Evolutionary conservation across 2,113 vertebrate genomes (phyloP).

Genomic region (Podiceps cristatus): DNA sequence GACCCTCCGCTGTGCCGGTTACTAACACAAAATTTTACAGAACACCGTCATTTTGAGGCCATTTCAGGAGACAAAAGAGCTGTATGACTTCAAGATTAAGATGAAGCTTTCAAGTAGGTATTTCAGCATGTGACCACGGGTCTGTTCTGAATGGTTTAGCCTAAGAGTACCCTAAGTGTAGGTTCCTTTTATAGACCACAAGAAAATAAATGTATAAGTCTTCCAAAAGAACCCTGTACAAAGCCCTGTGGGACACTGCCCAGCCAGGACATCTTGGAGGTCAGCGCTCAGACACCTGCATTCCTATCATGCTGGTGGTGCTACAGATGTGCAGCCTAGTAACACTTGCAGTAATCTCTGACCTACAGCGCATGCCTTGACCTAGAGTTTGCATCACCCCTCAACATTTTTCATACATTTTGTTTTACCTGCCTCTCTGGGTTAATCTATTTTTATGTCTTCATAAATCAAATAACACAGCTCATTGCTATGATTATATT

Average conservation of each 20-base stretch:
- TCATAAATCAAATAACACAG: constrained; percentile 60
- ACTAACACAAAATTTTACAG: background rate
- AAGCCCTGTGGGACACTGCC: background rate
- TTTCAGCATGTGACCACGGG: background rate
- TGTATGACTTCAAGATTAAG: constrained; percentile 15
- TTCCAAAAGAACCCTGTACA: background rate
- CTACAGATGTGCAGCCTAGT: background rate
- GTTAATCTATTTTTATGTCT: constrained; percentile 50
- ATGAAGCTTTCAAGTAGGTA: constrained; percentile 2
- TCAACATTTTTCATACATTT: constrained; percentile 4
- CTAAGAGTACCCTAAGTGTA: background rate
- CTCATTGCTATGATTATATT: constrained; percentile 25
- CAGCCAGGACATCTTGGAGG: background rate
- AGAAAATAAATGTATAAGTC: background rate
- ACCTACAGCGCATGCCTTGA: background rate
- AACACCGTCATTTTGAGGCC: background rate
- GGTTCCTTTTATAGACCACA: background rate
- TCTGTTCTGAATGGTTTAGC: constrained; percentile 30
- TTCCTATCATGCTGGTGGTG: background rate
- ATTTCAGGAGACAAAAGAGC: constrained; percentile 5
- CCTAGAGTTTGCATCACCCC: background rate
- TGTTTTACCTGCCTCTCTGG: background rate
- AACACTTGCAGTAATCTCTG: background rate
- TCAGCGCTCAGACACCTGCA: background rate
- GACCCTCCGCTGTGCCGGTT: background rate